Evolutionary conservation across 2,888 invertebrate genomes (phyloP), one percentile per base, ranked within the genome.

Genomic region (Entomobrya multifasciata): DNA sequence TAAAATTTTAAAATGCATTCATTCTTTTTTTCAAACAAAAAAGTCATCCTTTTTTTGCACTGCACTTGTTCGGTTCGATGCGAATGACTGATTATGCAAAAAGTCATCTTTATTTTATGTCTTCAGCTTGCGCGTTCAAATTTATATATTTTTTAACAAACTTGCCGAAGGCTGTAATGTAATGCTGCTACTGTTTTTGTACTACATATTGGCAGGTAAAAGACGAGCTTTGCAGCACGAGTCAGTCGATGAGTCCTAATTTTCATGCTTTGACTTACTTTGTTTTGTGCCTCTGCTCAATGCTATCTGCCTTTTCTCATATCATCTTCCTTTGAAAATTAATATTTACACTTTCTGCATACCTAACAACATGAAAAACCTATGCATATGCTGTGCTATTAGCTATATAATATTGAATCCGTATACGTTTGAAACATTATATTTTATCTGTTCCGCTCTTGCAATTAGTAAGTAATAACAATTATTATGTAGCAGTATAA

Each of bases 221-320:
- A 78, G 47, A n/a, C n/a, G n/a, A n/a, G n/a, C n/a, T n/a, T n/a
- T n/a, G n/a, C 49, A 65, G 52, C 65, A 78, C 57, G 52, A 79
- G 36, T 36, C 36, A n/a, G 36, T 36, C 8, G 36, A 36, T 4
- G 8, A 36, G 57, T 44, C 57, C 79, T 60, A 60, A 52, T 60
- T 79, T 57, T 67, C 36, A 49, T 36, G 25, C 78, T 78, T 60
- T 65, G 65, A 36, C 67, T 79, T 55, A 67, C 67, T 79, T 65
- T n/a, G n/a, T n/a, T 20, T 60, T 1, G 36, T 36, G 36, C 36
- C 36, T n/a, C n/a, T n/a, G n/a, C n/a, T n/a, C n/a, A n/a, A n/a
- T n/a, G n/a, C n/a, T n/a, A n/a, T n/a, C n/a, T 13, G n/a, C 52
- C 17, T n/a, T 10, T 36, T 36, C 41, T 41, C 3, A 22, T 60